These are phyloP conservation scores for Aulostomus chinensis DNA, from an alignment of 2,797 vertebrate genomes.

Conservation along the genomic window DNA sequence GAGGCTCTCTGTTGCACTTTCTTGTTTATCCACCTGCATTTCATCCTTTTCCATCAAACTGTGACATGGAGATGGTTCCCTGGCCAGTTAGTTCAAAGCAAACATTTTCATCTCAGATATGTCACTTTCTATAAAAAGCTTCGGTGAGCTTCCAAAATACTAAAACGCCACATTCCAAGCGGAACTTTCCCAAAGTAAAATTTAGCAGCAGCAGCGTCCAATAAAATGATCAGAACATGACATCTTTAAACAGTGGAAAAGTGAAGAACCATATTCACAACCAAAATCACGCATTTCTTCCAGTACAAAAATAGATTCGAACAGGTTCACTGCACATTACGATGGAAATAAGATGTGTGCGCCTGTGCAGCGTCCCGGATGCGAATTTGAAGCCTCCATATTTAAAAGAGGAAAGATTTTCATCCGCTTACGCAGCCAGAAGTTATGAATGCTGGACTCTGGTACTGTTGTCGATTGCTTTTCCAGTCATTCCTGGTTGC, in stretches of 20 bases:
- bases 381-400: background rate
- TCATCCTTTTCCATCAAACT: too few species aligned
- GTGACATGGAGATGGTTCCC: background rate
- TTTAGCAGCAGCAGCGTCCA: background rate
- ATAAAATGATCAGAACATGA: conserved; percentile 10
- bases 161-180: too few species aligned
- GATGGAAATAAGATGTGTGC: conserved; percentile 45
- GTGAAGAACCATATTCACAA: conserved; percentile 3
- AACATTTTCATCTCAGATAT: conserved; percentile 14
- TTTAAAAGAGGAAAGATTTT: conserved; percentile 31
- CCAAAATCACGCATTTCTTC: conserved; percentile 8
- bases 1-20: conserved; percentile 17
- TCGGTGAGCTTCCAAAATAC: too few species aligned
- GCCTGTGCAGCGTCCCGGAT: conserved; percentile 6
- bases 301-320: conserved; percentile 22
- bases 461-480: conserved; percentile 45
- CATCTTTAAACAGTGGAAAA: conserved; percentile 7
- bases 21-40: background rate
- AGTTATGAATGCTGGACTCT: conserved; percentile 35
- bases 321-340: conserved; percentile 29
- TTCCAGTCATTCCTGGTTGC: conserved; percentile 48
- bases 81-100: conserved; percentile 29
- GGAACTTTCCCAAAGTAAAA: too few species aligned
- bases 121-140: too few species aligned
- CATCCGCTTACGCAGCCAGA: conserved; percentile 19